A percentile compares a stretch with the other conserved stretches of the same genome.
These are phyloP conservation scores for Tetragnatha versicolor DNA, from an alignment of 1,140 invertebrate species.

Conservation along the genomic window DNA sequence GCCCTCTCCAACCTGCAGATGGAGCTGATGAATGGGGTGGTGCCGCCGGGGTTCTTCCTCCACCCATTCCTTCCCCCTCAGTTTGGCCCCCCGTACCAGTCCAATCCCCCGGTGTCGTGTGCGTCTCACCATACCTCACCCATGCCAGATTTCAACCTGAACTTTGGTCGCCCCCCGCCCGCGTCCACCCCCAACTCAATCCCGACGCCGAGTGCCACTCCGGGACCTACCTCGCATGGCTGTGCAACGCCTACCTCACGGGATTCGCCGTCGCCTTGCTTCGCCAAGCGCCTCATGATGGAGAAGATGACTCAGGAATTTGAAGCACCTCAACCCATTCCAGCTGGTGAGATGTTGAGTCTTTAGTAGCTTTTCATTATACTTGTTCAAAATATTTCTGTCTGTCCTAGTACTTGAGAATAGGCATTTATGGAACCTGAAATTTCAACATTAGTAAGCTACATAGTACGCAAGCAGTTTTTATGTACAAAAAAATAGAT, in stretches of 20 bases:
- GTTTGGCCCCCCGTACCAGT: conserved; percentile 29
- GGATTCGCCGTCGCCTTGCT: conserved; percentile 48
- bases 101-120: background rate
- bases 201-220: conserved; percentile 54
- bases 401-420: no score
- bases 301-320: conserved; percentile 59
- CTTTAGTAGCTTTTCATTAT: background rate
- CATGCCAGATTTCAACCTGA: conserved; percentile 44
- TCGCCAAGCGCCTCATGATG: conserved; percentile 52
- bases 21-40: conserved; percentile 51
- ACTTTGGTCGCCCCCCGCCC: conserved; percentile 29
- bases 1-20: conserved; percentile 51
- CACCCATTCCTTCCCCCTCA: conserved; percentile 47
- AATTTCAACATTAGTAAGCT: no score
- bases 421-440: no score
- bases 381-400: background rate
- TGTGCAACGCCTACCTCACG: conserved; percentile 50
- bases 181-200: conserved; percentile 48
- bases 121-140: conserved; percentile 25
- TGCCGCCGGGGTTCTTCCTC: conserved; percentile 47
- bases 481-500: no score
- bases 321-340: conserved; percentile 59
- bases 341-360: conserved; percentile 49
- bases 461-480: no score
- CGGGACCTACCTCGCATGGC: conserved; percentile 43